Evolutionary conservation across 2,888 invertebrate genomes (phyloP).

Genomic region (Drosophila tripunctata): DNA sequence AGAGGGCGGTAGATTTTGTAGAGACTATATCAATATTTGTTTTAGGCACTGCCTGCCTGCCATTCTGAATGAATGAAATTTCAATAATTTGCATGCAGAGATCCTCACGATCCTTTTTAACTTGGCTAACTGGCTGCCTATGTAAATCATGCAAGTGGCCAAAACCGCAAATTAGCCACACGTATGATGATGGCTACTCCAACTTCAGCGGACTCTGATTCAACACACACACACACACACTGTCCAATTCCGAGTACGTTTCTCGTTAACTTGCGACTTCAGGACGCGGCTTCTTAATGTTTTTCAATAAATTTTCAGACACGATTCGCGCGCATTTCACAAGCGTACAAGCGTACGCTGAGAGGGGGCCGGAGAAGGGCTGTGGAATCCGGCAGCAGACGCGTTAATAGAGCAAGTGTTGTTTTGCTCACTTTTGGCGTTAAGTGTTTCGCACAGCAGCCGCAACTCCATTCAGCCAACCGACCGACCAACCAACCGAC

Average conservation of each 20-base stretch:
- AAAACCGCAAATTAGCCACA: conserved; percentile 80
- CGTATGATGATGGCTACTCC: conserved; percentile 48
- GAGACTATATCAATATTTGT: conserved; percentile 71
- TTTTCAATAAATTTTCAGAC: conserved; percentile 72
- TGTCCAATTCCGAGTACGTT: conserved; percentile 38
- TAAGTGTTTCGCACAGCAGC: conserved; percentile 81
- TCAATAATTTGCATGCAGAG: conserved; percentile 79
- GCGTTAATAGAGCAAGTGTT: conserved; percentile 81
- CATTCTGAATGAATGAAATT: conserved; percentile 75
- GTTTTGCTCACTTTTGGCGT: conserved; percentile 83
- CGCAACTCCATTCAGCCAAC: not conserved
- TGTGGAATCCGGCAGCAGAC: conserved; percentile 27
- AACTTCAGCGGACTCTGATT: not conserved
- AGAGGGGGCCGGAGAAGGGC: not conserved
- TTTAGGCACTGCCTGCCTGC: conserved; percentile 43
- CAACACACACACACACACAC: too few relatives aligned
- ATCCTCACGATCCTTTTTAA: not conserved
- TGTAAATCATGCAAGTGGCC: conserved; percentile 73
- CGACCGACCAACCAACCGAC: too few relatives aligned
- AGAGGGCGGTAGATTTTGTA: not conserved
- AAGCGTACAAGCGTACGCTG: not conserved
- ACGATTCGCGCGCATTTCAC: conserved; percentile 15
- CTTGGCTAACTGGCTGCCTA: conserved; percentile 36
- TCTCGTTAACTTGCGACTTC: conserved; percentile 63
- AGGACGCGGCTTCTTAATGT: conserved; percentile 61